phyloP scores from a whole-genome alignment of 2,113 vertebrate genomes.

The Hoplias malabaricus region DNA sequence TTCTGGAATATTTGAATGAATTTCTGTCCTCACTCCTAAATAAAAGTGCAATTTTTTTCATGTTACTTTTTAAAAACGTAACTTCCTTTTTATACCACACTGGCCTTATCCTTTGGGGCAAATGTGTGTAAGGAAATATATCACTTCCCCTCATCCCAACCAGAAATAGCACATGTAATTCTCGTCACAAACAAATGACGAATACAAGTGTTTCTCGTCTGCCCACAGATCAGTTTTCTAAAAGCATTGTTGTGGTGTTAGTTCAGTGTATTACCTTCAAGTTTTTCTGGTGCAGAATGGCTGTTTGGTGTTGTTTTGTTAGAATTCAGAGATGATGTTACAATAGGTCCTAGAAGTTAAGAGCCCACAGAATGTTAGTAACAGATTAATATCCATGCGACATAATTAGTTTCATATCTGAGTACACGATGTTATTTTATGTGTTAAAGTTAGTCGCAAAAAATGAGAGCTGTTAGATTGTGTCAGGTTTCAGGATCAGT shows the following conservation, averaged over 20 bases:
- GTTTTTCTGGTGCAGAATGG: not conserved
- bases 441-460: not conserved
- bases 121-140: not conserved
- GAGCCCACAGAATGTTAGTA: constrained; percentile 38
- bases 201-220: not conserved
- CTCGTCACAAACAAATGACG: not conserved
- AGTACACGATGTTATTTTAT: not conserved
- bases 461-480: not conserved
- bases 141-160: constrained; percentile 25
- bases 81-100: not conserved
- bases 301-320: constrained; percentile 3
- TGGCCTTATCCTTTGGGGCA: constrained; percentile 10
- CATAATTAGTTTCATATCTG: not conserved
- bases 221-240: not conserved
- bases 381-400: constrained; percentile 9
- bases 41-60: no score
- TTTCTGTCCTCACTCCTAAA: no score
- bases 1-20: no score
- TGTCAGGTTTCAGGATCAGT: not conserved
- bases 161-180: not conserved
- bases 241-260: not conserved
- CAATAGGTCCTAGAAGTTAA: constrained; percentile 25
- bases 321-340: not conserved
- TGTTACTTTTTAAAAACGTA: no score
- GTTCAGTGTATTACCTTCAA: not conserved